Evolutionary conservation across 2,113 vertebrate genomes (phyloP).

Genomic region (Halcyon senegalensis): DNA sequence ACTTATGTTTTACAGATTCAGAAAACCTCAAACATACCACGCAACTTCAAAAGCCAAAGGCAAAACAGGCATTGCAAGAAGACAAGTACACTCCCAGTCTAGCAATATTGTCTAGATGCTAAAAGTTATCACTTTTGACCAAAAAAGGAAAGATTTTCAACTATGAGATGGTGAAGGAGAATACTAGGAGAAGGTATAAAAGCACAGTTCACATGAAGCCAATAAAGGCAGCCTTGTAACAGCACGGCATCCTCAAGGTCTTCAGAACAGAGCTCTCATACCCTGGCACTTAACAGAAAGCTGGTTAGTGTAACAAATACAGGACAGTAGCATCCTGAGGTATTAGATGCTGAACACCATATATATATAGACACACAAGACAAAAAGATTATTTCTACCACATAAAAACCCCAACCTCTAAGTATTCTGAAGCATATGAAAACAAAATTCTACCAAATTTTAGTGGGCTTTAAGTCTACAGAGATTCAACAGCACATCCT

Average conservation of each 20-base stretch:
- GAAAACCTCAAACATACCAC: not conserved
- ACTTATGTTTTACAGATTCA: not conserved
- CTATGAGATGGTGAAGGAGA: not conserved
- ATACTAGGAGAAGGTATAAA: not conserved
- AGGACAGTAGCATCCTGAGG: not conserved
- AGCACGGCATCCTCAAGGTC: not conserved
- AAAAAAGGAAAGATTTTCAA: not conserved
- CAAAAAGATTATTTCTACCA: not conserved
- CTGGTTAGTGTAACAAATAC: not conserved
- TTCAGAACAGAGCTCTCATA: not conserved
- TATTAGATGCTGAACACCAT: not conserved
- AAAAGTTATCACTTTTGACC: not conserved
- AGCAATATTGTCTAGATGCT: not conserved
- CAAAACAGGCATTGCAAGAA: not conserved
- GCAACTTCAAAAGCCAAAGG: not conserved
- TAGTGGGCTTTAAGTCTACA: not conserved
- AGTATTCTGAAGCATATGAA: not conserved
- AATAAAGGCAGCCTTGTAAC: not conserved
- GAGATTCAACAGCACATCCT: not conserved
- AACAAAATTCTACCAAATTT: not conserved
- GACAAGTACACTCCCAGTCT: not conserved
- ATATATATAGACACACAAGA: not conserved
- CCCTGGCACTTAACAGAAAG: not conserved
- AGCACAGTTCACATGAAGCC: accelerated
- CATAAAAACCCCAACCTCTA: not conserved